phyloP scores from a whole-genome alignment of 2,888 invertebrate genomes.

The Polietes domitor region DNA sequence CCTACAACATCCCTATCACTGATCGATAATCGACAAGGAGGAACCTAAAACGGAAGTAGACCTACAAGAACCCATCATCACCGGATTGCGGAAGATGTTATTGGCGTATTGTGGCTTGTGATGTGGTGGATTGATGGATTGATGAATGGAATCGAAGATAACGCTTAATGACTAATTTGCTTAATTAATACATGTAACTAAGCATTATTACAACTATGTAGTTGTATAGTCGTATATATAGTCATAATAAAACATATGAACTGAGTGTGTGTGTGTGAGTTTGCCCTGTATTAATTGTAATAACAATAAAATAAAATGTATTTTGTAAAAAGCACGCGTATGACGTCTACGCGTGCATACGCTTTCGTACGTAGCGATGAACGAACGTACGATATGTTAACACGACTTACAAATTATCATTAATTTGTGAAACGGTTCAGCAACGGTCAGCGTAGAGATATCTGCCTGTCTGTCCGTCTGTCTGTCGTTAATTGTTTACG shows the following conservation, averaged over 20 bases:
- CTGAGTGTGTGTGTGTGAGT: too few species aligned
- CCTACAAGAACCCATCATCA: background rate
- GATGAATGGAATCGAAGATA: too few species aligned
- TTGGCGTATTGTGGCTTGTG: background rate
- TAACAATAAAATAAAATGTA: background rate
- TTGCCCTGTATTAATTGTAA: background rate
- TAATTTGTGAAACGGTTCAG: background rate
- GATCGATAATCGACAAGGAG: background rate
- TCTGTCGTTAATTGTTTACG: background rate
- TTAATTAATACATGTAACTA: slow-evolving; percentile 13
- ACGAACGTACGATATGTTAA: background rate
- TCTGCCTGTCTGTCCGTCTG: too few species aligned
- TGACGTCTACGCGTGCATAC: background rate
- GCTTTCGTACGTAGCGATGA: background rate
- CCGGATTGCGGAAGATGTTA: background rate
- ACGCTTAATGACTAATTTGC: slow-evolving; percentile 20
- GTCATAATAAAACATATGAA: too few species aligned
- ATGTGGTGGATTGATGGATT: background rate
- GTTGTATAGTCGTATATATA: background rate
- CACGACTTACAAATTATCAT: slow-evolving; percentile 13
- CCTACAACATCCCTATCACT: background rate
- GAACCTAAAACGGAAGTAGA: slow-evolving; percentile 16
- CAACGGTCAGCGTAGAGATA: too few species aligned
- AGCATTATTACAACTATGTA: background rate
- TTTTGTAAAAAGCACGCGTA: slow-evolving; percentile 15